Percentiles rank a stretch among this genome's conserved stretches.
Evolutionary conservation across 2,888 invertebrate genomes (phyloP).

Genomic region (Chironomus tentans): DNA sequence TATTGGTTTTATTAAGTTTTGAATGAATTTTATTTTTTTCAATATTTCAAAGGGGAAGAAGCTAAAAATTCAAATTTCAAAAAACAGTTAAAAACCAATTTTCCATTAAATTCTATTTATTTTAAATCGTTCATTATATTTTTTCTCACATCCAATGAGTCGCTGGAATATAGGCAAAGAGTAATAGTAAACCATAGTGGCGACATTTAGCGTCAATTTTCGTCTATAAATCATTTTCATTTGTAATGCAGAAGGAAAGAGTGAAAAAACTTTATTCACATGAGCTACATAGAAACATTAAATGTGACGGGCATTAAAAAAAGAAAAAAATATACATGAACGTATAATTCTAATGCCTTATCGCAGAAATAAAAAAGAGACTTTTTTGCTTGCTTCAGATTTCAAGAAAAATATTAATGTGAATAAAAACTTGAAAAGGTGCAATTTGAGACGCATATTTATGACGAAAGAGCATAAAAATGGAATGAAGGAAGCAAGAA

Average conservation of each 20-base stretch:
- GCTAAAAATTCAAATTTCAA: no score
- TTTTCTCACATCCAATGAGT: not conserved
- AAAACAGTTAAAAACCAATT: no score
- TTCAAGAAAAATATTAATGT: not conserved
- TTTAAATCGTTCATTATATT: no score
- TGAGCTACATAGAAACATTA: no score
- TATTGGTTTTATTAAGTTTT: no score
- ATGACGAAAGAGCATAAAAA: not conserved
- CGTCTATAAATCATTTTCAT: slow-evolving; percentile 3
- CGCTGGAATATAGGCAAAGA: not conserved
- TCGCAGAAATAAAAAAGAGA: not conserved
- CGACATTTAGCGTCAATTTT: not conserved
- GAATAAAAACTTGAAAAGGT: not conserved
- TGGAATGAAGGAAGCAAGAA: not conserved
- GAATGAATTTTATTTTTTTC: no score
- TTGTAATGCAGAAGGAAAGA: not conserved
- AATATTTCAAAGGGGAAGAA: no score
- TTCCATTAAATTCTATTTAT: no score
- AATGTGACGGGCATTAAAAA: no score
- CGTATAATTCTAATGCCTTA: not conserved
- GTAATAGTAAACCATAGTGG: not conserved
- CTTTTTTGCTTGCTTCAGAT: not conserved
- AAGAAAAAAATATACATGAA: no score
- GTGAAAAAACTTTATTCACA: not conserved
- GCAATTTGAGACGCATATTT: not conserved